phyloP scores from a whole-genome alignment of 2,113 vertebrate species.

The Eupsittula cactorum region DNA sequence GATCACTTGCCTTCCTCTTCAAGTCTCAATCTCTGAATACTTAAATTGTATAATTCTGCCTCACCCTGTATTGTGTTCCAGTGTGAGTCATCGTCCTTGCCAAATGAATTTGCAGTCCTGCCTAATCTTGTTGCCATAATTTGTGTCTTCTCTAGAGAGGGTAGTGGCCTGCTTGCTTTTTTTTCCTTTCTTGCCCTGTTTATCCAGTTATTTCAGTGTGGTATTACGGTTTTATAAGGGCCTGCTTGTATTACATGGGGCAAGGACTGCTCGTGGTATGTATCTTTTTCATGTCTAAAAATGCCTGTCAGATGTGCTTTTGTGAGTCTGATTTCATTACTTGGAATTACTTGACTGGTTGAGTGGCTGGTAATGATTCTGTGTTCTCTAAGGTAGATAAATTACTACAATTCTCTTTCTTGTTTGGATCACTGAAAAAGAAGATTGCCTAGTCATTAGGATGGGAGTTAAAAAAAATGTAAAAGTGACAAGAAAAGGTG shows the following conservation, averaged over 20 bases:
- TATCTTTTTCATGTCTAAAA: not conserved
- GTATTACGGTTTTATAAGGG: not conserved
- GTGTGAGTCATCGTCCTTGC: not conserved
- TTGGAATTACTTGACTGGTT: not conserved
- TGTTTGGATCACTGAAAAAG: not conserved
- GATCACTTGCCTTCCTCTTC: not conserved
- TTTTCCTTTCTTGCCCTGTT: not conserved
- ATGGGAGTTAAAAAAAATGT: not conserved
- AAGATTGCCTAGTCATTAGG: not conserved
- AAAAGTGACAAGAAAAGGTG: not conserved
- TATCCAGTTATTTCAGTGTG: not conserved
- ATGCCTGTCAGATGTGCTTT: not conserved
- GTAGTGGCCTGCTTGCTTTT: not conserved
- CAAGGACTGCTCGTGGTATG: not conserved
- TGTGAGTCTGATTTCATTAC: not conserved
- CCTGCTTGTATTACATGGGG: not conserved
- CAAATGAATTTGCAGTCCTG: not conserved
- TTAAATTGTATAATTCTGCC: not conserved
- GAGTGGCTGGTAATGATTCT: not conserved
- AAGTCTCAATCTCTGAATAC: not conserved
- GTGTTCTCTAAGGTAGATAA: not conserved
- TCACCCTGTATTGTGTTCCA: not conserved
- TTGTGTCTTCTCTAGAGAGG: not conserved
- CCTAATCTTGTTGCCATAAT: not conserved
- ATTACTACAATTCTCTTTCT: not conserved